These are phyloP conservation scores for Thaumatotibia leucotreta DNA, from an alignment of 1,140 invertebrate species.

Conservation along the genomic window DNA sequence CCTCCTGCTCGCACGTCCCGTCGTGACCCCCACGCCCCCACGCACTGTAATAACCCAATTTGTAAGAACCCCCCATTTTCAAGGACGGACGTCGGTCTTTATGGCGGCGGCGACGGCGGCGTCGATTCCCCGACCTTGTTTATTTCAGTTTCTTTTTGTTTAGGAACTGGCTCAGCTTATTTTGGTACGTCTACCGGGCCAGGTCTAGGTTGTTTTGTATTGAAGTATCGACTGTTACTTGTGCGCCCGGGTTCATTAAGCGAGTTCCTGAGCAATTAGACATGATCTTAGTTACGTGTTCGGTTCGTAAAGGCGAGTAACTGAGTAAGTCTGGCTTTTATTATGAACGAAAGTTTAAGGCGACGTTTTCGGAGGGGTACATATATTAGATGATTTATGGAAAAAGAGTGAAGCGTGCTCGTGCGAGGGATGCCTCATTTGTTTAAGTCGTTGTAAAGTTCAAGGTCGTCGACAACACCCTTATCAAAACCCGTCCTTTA, in stretches of 20 bases:
- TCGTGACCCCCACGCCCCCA: slow-evolving; percentile 60
- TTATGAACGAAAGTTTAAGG: neutral
- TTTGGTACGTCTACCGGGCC: slow-evolving; percentile 52
- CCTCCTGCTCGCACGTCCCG: slow-evolving; percentile 44
- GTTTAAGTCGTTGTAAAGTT: slow-evolving; percentile 67
- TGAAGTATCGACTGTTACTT: slow-evolving; percentile 16
- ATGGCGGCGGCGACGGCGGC: slow-evolving; percentile 70
- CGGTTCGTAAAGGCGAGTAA: neutral
- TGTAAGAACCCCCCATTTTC: slow-evolving; percentile 74
- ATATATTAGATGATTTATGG: slow-evolving; percentile 5
- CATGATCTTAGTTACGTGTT: neutral
- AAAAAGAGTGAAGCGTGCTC: slow-evolving; percentile 9
- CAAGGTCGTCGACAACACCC: slow-evolving; percentile 63
- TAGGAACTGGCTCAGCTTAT: slow-evolving; percentile 72
- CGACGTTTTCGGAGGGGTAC: neutral
- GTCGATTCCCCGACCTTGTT: slow-evolving; percentile 74
- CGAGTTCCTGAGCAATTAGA: neutral
- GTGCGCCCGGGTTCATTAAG: neutral
- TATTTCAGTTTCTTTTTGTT: slow-evolving; percentile 76
- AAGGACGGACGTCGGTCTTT: slow-evolving; percentile 75
- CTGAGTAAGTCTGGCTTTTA: neutral
- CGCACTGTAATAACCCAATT: slow-evolving; percentile 74
- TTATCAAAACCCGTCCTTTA: slow-evolving; percentile 62
- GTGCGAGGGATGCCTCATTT: slow-evolving; percentile 49
- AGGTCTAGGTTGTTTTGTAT: slow-evolving; percentile 46